Evolutionary conservation across 2,888 invertebrate genomes (phyloP).

Genomic region (Nemotelus nigrinus): DNA sequence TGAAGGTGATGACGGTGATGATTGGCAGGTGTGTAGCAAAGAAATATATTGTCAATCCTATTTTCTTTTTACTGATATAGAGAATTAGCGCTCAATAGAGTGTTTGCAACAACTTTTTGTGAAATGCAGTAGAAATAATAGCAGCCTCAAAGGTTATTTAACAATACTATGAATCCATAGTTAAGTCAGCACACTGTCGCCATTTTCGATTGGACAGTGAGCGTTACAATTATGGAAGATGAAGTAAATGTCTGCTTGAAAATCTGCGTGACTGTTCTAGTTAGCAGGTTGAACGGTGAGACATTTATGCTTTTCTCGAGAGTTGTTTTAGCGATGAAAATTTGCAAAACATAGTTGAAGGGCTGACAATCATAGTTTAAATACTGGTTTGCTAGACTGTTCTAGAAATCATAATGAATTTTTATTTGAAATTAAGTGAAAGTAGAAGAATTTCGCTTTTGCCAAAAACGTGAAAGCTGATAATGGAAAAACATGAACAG

Average conservation of each 20-base stretch:
- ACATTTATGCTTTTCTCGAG: constrained; percentile 48
- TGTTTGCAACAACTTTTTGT: background rate
- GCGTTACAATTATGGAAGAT: constrained; percentile 46
- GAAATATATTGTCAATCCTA: background rate
- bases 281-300: constrained; percentile 43
- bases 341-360: constrained; percentile 63
- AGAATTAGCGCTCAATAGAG: background rate
- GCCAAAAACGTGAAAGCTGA: too few species aligned
- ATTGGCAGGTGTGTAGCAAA: constrained; percentile 62
- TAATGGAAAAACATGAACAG: too few species aligned
- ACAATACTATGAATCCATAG: constrained; percentile 11
- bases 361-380: constrained; percentile 51
- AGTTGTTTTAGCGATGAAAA: constrained; percentile 45
- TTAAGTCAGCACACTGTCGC: constrained; percentile 36
- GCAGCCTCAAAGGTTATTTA: background rate
- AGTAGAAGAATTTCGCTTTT: too few species aligned
- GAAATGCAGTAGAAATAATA: background rate
- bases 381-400: background rate
- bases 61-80: background rate
- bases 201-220: constrained; percentile 19
- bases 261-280: constrained; percentile 58
- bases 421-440: too few species aligned
- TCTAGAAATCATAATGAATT: background rate
- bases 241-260: constrained; percentile 33
- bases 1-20: constrained; percentile 61